phyloP scores from a whole-genome alignment of 2,888 invertebrate genomes.

The Drosophila pseudotakahashii region DNA sequence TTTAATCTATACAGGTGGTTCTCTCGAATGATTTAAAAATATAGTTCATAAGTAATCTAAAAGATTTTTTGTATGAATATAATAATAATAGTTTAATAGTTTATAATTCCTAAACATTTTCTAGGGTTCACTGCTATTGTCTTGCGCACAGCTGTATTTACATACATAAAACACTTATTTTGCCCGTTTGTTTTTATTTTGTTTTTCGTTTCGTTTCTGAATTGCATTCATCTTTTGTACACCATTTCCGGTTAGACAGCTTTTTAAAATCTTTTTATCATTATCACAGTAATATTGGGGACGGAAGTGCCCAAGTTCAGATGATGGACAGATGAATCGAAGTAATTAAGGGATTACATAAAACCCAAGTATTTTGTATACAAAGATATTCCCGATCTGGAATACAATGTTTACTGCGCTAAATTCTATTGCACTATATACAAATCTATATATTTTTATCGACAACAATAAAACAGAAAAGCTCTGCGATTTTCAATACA shows the following conservation, averaged over 20 bases:
- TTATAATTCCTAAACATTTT: no score
- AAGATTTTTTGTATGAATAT: no score
- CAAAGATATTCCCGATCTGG: not conserved
- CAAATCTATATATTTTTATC: not conserved
- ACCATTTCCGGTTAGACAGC: constrained; percentile 48
- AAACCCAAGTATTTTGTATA: not conserved
- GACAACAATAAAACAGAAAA: not conserved
- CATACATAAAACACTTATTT: constrained; percentile 15
- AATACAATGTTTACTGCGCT: not conserved
- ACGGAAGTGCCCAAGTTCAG: not conserved
- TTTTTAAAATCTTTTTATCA: constrained; percentile 24
- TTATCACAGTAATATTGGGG: not conserved
- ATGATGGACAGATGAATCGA: not conserved
- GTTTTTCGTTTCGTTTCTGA: not conserved
- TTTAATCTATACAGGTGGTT: not conserved
- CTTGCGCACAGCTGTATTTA: not conserved
- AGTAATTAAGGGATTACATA: constrained; percentile 1
- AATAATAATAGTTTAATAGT: no score
- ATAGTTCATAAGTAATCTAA: no score
- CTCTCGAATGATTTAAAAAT: not conserved
- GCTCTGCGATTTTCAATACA: constrained; percentile 39
- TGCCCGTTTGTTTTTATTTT: constrained; percentile 14
- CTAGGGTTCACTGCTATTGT: not conserved
- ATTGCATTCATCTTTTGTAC: constrained; percentile 33
- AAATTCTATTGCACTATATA: not conserved